phyloP scores from a whole-genome alignment of 2,113 vertebrate species.

The Sinosuthora webbiana region DNA sequence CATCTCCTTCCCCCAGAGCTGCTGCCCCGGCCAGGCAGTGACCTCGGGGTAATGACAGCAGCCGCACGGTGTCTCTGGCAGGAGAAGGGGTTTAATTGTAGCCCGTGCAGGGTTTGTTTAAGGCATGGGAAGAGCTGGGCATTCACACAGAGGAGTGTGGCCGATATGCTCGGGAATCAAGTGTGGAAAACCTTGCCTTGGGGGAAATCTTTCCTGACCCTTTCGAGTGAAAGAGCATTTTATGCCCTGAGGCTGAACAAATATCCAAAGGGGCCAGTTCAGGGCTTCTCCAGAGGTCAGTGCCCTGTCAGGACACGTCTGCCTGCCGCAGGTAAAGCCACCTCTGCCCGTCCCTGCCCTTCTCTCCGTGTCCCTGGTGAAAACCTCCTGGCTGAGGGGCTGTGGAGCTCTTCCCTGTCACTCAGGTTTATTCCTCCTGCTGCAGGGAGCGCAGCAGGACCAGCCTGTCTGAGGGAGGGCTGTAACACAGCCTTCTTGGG shows the following conservation, averaged over 20 bases:
- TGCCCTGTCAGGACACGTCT: rapidly evolving
- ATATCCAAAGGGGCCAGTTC: too few relatives aligned
- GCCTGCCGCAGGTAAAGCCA: rapidly evolving
- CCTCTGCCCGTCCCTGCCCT: neutral
- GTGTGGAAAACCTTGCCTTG: neutral
- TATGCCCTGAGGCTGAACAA: neutral
- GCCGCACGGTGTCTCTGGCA: neutral
- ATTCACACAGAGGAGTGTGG: neutral
- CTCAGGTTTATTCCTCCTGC: rapidly evolving
- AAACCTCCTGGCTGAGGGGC: rapidly evolving
- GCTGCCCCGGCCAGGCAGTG: rapidly evolving
- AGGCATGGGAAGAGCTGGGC: neutral
- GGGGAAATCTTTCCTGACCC: neutral
- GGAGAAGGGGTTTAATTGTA: neutral
- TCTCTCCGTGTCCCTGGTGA: neutral
- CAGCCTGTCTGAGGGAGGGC: neutral
- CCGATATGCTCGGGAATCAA: neutral
- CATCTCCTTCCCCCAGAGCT: rapidly evolving
- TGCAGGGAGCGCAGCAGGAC: rapidly evolving
- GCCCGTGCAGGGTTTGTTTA: too few relatives aligned
- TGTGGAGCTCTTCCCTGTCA: neutral
- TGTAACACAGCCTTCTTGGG: neutral
- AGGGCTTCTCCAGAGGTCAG: neutral
- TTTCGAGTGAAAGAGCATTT: neutral
- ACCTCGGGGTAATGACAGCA: rapidly evolving